A percentile compares a stretch with the other conserved stretches of the same genome.
Evolutionary conservation across 2,888 invertebrate species (phyloP).

Genomic region (Cosmia pyralina): DNA sequence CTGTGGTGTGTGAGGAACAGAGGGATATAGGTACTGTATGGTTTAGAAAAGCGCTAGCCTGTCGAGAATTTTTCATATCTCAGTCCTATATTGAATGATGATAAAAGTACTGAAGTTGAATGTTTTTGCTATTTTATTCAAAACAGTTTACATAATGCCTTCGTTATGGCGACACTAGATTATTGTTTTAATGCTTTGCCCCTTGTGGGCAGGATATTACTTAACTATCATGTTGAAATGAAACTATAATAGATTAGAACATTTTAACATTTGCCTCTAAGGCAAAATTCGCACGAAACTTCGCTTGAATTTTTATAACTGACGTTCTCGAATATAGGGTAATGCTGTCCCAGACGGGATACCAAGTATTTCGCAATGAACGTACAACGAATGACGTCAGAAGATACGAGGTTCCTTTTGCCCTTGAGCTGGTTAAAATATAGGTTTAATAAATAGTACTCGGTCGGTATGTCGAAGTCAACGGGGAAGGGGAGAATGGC

Average conservation of each 20-base stretch:
- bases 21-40: not conserved
- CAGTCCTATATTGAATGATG: not conserved
- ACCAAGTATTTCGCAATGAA: slow-evolving; percentile 14
- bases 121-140: no score
- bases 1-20: not conserved
- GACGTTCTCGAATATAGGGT: slow-evolving; percentile 8
- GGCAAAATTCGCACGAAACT: not conserved
- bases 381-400: slow-evolving; percentile 28
- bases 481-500: slow-evolving; percentile 8
- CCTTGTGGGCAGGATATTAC: slow-evolving; percentile 9
- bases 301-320: not conserved
- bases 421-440: slow-evolving; percentile 38
- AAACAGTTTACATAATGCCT: not conserved
- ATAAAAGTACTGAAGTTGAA: not conserved
- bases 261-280: not conserved
- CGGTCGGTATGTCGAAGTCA: slow-evolving; percentile 10
- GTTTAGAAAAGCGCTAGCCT: not conserved
- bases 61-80: not conserved
- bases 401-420: slow-evolving; percentile 8
- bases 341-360: slow-evolving; percentile 2
- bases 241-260: slow-evolving; percentile 13
- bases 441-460: slow-evolving; percentile 30
- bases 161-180: not conserved
- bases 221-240: slow-evolving; percentile 18
- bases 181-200: slow-evolving; percentile 3